Base-by-base conservation (phyloP, 2,113 vertebrate genomes). In the Mastomys natalensis region DNA sequence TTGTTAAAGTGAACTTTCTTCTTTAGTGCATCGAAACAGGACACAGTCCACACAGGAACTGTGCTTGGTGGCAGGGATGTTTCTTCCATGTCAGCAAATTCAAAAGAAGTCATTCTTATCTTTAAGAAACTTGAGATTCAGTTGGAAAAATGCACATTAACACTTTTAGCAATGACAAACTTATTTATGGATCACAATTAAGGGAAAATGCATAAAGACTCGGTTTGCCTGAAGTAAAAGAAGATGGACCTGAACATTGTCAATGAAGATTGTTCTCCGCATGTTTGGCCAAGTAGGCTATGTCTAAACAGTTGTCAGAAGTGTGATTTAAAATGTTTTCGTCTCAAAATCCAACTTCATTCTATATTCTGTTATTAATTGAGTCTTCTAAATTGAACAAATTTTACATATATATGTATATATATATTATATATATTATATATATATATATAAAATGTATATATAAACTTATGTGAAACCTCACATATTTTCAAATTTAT, bases 401-500 rank as follows among this genome's bases (percentile, higher is more conserved):
- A 78, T 68, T 91, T 24, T 89, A 89, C 7, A 81, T 86, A 77
- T 81, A n/a, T 72, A 62, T 29, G 29, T 16, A 55, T 19, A 66
- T 5, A 66, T 34, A 5, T 34, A 66, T 29, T 10, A 2, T 3
- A 48, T 48, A 48, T 5, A 48, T 11, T n/a, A n/a, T n/a, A 66
- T 29, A 29, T 10, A 2, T 3, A 48, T 48, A 48, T 5, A 48
- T 11, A 3, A 66, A 4, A 66, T 31, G 12, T 31, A 66, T 26
- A 64, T 10, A 2, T 3, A 58, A 13, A 73, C 68, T 95, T 92
- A 77, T 53, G 15, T 48, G 90, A 66, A 70, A 89, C 31, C 22
- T 86, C 66, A 62, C 66, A 19, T 74, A 87, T 90, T 94, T 95
- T 86, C 87, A 95, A n/a, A 55, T 37, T 95, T 91, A 89, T 3